Evolutionary conservation across 1,140 invertebrate species (phyloP), one percentile per base, ranked within the genome.

Genomic region (Drosophila ironensis): DNA sequence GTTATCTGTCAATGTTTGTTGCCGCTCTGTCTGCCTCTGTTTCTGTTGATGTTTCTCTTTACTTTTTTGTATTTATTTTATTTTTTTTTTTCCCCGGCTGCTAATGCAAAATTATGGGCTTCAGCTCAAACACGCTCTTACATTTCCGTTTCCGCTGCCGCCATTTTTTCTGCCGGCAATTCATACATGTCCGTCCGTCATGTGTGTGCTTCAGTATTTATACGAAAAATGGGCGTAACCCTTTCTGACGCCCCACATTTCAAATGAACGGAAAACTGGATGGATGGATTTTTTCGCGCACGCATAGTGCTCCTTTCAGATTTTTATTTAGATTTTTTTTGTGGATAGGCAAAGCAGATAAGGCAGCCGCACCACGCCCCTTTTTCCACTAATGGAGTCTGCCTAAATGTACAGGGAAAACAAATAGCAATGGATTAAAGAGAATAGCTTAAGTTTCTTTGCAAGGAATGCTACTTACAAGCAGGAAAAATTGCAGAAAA

Each of bases 61-160:
- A 20, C 24, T 22, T 45, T 27, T 42, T 3, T n/a, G 20, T 22
- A 2, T 22, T 5, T 2, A 22, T 22, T 22, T 22, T 22, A 22
- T 22, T 22, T 22, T 2, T 22, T 22, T 14, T 14, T 27, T 52
- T 40, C 25, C 22, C 11, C 24, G 17, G 61, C 27, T 53, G 74
- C 74, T 80, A 86, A 86, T 84, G 80, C 61, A 80, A 72, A 84
- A 86, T 84, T 74, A 84, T 86, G 74, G 80, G 48, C 72, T 75
- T 74, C 70, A 61, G 74, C 61, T 67, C 38, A 57, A 80, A 84
- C 74, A 72, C 71, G 81, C 80, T 86, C 59, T 25, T 77, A 68
- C 77, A 72, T 84, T 86, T 86, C 75, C 80, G 75, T 72, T 84
- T 84, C 78, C 78, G 46, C 53, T 51, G 38, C 45, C 64, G 52